Conservation (phyloP, 2,797 vertebrate species). For the Bufotes viridis region DNA sequence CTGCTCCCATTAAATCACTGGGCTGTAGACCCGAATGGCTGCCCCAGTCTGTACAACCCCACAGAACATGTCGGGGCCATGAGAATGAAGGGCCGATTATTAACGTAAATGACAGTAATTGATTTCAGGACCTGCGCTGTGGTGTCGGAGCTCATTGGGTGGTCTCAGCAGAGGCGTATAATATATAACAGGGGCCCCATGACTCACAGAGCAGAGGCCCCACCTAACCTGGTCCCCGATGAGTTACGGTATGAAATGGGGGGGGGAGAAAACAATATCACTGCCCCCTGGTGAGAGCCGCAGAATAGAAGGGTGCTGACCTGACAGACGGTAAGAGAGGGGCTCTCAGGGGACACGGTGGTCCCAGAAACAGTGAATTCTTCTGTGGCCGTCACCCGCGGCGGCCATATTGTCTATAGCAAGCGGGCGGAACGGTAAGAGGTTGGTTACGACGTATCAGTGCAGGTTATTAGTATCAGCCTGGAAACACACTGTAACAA, state of each 20-base stretch:
- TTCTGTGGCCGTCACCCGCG: background rate
- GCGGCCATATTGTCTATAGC: background rate
- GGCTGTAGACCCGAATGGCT: too few relatives aligned
- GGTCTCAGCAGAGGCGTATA: background rate
- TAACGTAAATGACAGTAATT: background rate
- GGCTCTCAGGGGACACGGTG: background rate
- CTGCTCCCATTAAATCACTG: too few relatives aligned
- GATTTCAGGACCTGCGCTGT: background rate
- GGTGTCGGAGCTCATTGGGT: background rate
- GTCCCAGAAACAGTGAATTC: background rate
- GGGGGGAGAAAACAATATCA: background rate
- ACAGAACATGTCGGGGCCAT: background rate
- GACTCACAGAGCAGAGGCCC: background rate
- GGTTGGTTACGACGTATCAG: background rate
- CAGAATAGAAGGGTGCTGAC: slow-evolving; percentile 10
- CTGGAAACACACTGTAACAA: background rate
- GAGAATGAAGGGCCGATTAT: background rate
- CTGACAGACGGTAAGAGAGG: background rate
- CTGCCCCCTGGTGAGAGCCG: background rate
- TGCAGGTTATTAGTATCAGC: background rate
- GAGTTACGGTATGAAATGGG: background rate
- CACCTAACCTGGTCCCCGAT: background rate
- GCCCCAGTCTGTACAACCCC: background rate
- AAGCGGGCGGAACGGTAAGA: background rate
- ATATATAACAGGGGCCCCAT: background rate